Percentiles rank a stretch among this genome's conserved stretches.
Conservation (phyloP, 2,113 vertebrate species). For the Murina feae region DNA sequence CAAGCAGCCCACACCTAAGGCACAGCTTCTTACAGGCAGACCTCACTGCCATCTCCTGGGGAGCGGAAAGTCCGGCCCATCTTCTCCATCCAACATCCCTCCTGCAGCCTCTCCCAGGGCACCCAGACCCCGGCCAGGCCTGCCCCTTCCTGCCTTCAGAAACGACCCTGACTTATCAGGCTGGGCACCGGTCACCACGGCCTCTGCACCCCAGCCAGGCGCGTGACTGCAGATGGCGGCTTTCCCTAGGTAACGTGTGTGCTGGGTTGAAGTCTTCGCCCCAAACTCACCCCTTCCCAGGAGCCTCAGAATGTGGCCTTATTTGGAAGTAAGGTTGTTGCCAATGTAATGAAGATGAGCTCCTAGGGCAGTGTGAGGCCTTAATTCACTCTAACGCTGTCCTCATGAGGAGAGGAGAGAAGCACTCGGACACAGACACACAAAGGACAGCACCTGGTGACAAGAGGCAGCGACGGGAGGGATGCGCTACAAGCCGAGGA, state of each 20-base stretch:
- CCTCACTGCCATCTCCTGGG: too few species aligned
- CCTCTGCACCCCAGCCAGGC: accelerated
- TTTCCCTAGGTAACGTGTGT: accelerated
- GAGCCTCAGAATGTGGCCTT: neutral
- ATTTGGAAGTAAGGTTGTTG: neutral
- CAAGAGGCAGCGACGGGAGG: accelerated
- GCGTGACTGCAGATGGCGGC: accelerated
- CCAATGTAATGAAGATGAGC: neutral
- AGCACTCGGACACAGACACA: neutral
- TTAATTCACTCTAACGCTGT: accelerated
- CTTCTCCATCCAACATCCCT: neutral
- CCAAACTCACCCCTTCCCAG: too few species aligned
- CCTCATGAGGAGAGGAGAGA: neutral
- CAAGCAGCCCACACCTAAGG: accelerated
- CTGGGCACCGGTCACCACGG: accelerated
- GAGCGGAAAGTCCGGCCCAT: too few species aligned
- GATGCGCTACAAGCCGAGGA: accelerated
- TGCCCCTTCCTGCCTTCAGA: neutral
- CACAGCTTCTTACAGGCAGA: neutral
- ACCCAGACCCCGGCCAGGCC: too few species aligned
- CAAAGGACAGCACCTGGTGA: accelerated
- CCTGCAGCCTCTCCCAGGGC: neutral
- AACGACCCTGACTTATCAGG: neutral
- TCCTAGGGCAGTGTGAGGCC: accelerated
- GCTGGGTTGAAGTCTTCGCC: accelerated